Percentiles rank a stretch among this genome's conserved stretches.
These are phyloP conservation scores for Axis porcinus DNA, from an alignment of 2,113 vertebrate species.

Conservation along the genomic window DNA sequence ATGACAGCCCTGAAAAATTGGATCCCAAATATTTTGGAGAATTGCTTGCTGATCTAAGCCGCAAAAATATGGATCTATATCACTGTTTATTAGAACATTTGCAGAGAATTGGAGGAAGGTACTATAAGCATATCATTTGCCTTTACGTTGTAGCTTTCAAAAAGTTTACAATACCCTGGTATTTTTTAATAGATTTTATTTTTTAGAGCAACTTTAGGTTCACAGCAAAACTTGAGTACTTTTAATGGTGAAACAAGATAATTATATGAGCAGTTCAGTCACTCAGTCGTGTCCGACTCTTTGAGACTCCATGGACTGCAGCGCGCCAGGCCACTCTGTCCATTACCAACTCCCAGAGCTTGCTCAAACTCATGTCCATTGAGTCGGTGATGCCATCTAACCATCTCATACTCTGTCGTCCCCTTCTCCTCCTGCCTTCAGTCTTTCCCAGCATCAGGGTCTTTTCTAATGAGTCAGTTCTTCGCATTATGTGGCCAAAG, in stretches of 20 bases:
- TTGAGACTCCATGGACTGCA: not conserved
- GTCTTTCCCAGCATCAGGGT: not conserved
- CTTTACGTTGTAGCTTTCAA: not conserved
- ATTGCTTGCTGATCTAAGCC: constrained; percentile 92
- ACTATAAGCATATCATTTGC: constrained; percentile 56
- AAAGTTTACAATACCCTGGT: not conserved
- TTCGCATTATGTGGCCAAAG: not conserved
- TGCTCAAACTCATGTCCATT: not conserved
- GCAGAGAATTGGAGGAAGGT: constrained; percentile 91
- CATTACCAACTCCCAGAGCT: not conserved
- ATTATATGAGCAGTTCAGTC: not conserved
- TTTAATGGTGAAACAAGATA: not conserved
- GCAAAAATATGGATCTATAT: constrained; percentile 92
- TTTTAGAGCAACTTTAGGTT: not conserved
- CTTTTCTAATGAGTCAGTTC: not conserved
- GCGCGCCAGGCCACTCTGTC: not conserved
- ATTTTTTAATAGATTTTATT: not conserved
- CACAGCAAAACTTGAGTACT: not conserved
- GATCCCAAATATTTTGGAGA: constrained; percentile 96
- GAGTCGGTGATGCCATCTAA: not conserved
- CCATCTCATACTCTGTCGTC: not conserved
- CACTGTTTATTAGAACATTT: constrained; percentile 90
- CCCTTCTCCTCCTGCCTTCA: not conserved
- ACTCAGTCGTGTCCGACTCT: fast-evolving
- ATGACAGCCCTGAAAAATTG: constrained; percentile 80